phyloP scores from a whole-genome alignment of 2,113 vertebrate genomes.

The Hippopotamus amphibius region DNA sequence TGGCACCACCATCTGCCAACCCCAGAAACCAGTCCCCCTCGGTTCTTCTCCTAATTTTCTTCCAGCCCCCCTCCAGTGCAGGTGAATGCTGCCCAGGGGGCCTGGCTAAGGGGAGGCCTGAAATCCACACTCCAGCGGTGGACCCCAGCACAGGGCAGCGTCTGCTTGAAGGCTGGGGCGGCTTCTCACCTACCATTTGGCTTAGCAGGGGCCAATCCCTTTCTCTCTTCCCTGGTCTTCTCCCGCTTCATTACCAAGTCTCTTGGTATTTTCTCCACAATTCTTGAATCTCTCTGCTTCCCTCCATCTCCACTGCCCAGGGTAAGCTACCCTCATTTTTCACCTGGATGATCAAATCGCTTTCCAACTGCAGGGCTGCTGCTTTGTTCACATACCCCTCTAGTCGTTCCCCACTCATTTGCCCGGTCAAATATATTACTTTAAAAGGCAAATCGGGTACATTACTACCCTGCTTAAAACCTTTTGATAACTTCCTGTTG shows the following conservation, averaged over 20 bases:
- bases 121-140: neutral
- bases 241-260: neutral
- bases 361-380: neutral
- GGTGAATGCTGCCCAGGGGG: neutral
- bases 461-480: neutral
- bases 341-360: neutral
- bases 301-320: neutral
- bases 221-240: neutral
- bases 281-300: neutral
- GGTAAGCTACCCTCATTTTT: conserved; percentile 1
- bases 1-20: neutral
- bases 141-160: neutral
- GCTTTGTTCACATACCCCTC: neutral
- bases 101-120: neutral
- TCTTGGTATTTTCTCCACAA: neutral
- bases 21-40: neutral
- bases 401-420: neutral
- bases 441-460: neutral
- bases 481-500: conserved; percentile 13
- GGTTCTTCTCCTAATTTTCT: neutral
- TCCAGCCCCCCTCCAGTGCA: neutral
- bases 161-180: neutral
- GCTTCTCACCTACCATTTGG: neutral
- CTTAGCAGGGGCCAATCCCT: neutral
- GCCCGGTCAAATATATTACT: neutral